phyloP scores from a whole-genome alignment of 2,113 vertebrate species.

The Lathamus discolor region DNA sequence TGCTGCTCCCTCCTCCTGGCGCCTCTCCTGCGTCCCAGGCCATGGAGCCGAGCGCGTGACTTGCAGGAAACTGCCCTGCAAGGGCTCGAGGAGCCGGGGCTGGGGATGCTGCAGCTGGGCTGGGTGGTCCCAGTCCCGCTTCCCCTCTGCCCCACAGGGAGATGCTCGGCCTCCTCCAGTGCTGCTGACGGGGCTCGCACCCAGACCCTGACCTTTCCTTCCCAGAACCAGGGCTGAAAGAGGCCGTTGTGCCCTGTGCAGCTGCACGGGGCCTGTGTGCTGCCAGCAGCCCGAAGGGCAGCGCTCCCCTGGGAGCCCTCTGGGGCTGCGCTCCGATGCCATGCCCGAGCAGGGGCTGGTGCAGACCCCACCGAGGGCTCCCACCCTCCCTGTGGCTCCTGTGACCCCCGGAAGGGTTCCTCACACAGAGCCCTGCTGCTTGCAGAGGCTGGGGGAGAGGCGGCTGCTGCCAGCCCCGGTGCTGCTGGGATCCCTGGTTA shows the following conservation, averaged over 20 bases:
- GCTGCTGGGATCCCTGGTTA: background rate
- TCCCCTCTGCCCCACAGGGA: background rate
- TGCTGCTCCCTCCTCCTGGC: constrained; percentile 21
- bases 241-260: background rate
- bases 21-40: background rate
- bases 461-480: background rate
- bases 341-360: accelerated
- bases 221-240: background rate
- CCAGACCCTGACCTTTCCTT: constrained; percentile 26
- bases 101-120: background rate
- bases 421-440: background rate
- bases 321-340: background rate
- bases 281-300: background rate
- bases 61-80: background rate
- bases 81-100: background rate
- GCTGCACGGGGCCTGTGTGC: background rate
- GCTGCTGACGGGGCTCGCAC: accelerated
- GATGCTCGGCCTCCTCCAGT: background rate
- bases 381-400: background rate
- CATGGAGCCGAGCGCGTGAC: background rate
- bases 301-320: background rate
- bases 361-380: background rate
- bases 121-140: accelerated
- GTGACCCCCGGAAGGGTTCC: background rate
- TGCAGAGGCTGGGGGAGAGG: background rate